Evolutionary conservation across 2,888 invertebrate genomes (phyloP).

Genomic region (Ceraclea dissimilis): DNA sequence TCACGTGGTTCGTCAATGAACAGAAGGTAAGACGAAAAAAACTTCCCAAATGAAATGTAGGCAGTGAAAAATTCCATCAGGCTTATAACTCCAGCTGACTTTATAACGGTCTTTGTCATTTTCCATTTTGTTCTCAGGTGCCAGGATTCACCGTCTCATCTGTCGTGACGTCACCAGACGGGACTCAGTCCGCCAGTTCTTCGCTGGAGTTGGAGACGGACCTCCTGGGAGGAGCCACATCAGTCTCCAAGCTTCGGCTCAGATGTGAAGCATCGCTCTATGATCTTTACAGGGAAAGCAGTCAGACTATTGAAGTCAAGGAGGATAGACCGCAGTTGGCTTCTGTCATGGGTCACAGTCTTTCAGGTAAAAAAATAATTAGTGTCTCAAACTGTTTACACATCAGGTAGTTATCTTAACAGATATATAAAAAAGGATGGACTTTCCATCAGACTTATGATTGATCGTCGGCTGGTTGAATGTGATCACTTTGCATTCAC

Average conservation of each 20-base stretch:
- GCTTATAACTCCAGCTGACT: too few species aligned
- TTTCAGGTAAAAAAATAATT: constrained; percentile 10
- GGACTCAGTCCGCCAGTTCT: constrained; percentile 51
- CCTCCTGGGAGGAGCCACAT: constrained; percentile 18
- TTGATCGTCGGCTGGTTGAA: too few species aligned
- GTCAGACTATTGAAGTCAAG: constrained; percentile 50
- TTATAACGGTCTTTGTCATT: neutral
- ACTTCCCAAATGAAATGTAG: too few species aligned
- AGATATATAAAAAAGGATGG: too few species aligned
- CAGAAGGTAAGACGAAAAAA: constrained; percentile 42
- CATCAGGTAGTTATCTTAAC: too few species aligned
- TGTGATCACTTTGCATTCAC: too few species aligned
- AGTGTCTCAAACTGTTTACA: too few species aligned
- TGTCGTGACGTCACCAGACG: constrained; percentile 49
- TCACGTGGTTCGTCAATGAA: constrained; percentile 60
- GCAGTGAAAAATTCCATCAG: neutral
- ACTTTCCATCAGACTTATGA: too few species aligned
- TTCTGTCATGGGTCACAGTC: constrained; percentile 47
- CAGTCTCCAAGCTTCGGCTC: constrained; percentile 27
- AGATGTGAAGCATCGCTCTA: constrained; percentile 58
- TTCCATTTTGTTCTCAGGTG: constrained; percentile 38
- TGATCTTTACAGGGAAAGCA: constrained; percentile 53
- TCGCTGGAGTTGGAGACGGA: constrained; percentile 48
- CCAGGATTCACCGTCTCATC: constrained; percentile 55
- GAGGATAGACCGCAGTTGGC: constrained; percentile 56